phyloP scores from a whole-genome alignment of 2,113 vertebrate genomes.

The Arizona elegans region DNA sequence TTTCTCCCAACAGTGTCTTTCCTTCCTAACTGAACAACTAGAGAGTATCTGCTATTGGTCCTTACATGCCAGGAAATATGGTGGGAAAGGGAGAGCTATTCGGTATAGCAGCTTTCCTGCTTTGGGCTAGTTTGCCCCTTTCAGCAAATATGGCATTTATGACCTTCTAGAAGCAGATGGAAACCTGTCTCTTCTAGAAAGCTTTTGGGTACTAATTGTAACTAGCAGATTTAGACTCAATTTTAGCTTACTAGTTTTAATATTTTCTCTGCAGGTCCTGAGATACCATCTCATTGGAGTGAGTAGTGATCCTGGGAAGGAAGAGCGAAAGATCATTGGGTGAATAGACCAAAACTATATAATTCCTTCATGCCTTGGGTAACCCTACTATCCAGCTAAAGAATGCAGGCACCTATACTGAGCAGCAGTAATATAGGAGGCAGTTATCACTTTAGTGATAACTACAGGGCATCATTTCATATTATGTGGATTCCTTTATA shows the following conservation, averaged over 20 bases:
- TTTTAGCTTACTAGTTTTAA: not conserved
- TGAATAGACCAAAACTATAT: not conserved
- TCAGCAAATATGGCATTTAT: not conserved
- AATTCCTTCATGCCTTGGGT: not conserved
- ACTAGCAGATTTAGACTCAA: not conserved
- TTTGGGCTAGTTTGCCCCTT: not conserved
- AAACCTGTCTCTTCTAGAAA: too few species aligned
- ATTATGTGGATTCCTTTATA: not conserved
- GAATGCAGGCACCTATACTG: not conserved
- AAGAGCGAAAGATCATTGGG: not conserved
- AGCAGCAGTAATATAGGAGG: not conserved
- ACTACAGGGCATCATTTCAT: not conserved
- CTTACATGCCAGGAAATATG: not conserved
- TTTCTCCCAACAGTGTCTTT: not conserved
- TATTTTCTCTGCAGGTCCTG: not conserved
- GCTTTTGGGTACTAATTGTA: too few species aligned
- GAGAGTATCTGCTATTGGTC: not conserved
- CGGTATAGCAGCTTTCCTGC: not conserved
- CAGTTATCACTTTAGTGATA: not conserved
- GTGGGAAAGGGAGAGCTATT: not conserved
- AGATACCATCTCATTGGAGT: not conserved
- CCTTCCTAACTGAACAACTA: not conserved
- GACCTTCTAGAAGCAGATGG: not conserved
- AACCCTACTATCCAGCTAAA: not conserved
- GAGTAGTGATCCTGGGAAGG: not conserved